These are phyloP conservation scores for Alcedo quadribrachys DNA, from an alignment of 2,797 vertebrate species.

Conservation along the genomic window DNA sequence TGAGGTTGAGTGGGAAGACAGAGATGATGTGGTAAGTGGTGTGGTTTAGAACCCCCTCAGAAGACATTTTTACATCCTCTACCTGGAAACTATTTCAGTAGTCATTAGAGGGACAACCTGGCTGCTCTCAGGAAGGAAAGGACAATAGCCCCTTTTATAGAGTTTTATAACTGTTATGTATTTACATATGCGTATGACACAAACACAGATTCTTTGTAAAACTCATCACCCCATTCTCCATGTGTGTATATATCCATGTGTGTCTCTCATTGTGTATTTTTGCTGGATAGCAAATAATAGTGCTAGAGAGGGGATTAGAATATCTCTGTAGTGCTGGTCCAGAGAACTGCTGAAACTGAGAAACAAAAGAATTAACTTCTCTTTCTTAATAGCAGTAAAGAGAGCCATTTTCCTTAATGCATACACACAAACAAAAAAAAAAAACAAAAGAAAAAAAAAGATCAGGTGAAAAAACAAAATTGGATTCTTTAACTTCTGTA, in stretches of 20 bases:
- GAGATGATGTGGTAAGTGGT: slow-evolving; percentile 90
- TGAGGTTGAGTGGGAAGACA: slow-evolving; percentile 98
- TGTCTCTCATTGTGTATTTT: not conserved
- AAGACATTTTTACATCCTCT: not conserved
- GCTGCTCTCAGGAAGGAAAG: not conserved
- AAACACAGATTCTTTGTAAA: not conserved
- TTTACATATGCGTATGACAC: not conserved
- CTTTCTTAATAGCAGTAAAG: not conserved
- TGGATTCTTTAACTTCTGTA: not conserved
- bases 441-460: not conserved
- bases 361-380: not conserved
- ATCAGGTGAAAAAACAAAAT: not conserved
- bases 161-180: not conserved
- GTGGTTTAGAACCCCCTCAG: not conserved
- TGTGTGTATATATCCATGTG: too few species aligned
- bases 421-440: not conserved
- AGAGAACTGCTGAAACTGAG: not conserved
- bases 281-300: not conserved
- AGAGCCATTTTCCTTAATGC: not conserved
- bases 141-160: not conserved
- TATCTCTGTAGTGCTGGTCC: not conserved
- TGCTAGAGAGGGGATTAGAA: not conserved
- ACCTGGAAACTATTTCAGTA: not conserved
- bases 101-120: not conserved
- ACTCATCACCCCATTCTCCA: not conserved